phyloP scores from a whole-genome alignment of 35 echinoderm and acorn worm genomes.

The Heliocidaris erythrogramma region DNA sequence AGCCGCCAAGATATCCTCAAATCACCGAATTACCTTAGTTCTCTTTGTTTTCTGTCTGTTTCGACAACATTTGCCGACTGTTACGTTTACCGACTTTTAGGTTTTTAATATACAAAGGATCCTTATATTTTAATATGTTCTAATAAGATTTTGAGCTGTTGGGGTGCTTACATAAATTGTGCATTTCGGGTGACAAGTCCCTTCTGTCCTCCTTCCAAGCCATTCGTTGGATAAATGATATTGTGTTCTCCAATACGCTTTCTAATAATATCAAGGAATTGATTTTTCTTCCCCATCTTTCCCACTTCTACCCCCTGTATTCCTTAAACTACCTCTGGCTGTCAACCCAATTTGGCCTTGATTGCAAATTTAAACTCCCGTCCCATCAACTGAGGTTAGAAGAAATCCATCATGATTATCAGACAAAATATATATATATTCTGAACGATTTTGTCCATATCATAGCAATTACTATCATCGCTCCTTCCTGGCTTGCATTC shows the following conservation, averaged over 20 bases:
- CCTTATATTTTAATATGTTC: too few species aligned
- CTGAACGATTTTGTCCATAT: neutral
- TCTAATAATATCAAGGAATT: neutral
- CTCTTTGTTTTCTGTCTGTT: too few species aligned
- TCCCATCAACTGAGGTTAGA: neutral
- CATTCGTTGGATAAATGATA: too few species aligned
- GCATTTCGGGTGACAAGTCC: too few species aligned
- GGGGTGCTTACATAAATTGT: too few species aligned
- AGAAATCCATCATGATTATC: neutral
- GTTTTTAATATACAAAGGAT: too few species aligned
- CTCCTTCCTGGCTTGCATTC: neutral
- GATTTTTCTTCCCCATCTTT: neutral
- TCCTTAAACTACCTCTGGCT: neutral
- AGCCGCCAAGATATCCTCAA: too few species aligned
- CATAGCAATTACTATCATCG: slow-evolving; percentile 2
- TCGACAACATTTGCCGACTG: too few species aligned
- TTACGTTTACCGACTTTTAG: too few species aligned
- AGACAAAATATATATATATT: neutral
- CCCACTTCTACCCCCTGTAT: neutral
- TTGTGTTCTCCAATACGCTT: neutral
- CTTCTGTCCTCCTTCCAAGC: too few species aligned
- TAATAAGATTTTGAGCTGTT: too few species aligned
- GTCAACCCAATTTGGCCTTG: neutral
- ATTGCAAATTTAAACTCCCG: neutral
- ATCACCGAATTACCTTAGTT: too few species aligned